phyloP scores from a whole-genome alignment of 2,113 vertebrate genomes.

The Microcebus murinus region DNA sequence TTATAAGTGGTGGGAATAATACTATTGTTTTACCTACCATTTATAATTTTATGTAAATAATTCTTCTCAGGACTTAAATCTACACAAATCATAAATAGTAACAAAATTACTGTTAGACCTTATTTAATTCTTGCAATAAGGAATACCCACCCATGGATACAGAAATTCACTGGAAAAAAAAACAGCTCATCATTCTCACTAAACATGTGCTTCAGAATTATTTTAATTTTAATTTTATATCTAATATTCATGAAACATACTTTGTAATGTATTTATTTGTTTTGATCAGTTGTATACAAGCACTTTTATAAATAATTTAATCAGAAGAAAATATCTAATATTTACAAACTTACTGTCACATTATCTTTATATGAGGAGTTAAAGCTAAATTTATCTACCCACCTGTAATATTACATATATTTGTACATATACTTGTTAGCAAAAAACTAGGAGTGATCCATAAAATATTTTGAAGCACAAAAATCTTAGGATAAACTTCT shows the following conservation, averaged over 20 bases:
- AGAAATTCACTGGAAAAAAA: neutral
- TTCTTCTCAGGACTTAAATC: neutral
- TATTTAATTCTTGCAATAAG: neutral
- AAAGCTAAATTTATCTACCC: neutral
- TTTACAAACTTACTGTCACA: neutral
- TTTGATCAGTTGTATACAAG: neutral
- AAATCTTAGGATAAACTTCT: constrained; percentile 29
- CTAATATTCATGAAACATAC: neutral
- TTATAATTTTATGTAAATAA: neutral
- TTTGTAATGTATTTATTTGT: constrained; percentile 1
- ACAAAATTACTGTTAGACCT: neutral
- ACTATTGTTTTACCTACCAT: neutral
- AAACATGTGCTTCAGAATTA: neutral
- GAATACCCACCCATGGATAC: neutral
- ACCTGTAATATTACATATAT: neutral
- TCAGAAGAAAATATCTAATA: constrained; percentile 41
- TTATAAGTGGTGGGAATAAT: neutral
- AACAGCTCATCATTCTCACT: neutral
- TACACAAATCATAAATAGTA: neutral
- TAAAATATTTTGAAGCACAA: constrained; percentile 30
- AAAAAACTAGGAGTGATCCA: neutral
- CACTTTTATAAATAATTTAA: constrained; percentile 25
- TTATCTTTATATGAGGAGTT: constrained; percentile 41
- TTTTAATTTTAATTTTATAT: neutral
- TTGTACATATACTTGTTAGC: neutral